Percentiles rank a stretch among this genome's conserved stretches.
Conservation (phyloP, 2,888 invertebrate genomes). For the Papilio elwesi region DNA sequence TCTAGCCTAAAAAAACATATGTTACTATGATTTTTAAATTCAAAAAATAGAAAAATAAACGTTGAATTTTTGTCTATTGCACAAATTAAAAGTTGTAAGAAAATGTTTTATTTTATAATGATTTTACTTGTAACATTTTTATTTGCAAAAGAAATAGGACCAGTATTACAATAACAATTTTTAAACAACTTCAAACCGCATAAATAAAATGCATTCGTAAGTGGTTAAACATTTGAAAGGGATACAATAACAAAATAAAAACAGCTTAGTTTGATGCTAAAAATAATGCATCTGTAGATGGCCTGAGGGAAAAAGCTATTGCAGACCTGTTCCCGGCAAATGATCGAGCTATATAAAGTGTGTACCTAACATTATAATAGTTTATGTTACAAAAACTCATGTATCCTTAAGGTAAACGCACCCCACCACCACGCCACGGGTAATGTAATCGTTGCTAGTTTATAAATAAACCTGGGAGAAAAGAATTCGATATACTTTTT, state of each 20-base stretch:
- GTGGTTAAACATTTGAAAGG: not conserved
- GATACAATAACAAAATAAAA: not conserved
- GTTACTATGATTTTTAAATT: too few relatives aligned
- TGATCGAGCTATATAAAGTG: slow-evolving; percentile 58
- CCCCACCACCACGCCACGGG: slow-evolving; percentile 48
- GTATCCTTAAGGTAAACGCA: slow-evolving; percentile 55
- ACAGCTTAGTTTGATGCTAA: slow-evolving; percentile 20
- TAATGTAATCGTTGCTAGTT: slow-evolving; percentile 49
- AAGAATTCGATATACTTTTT: slow-evolving; percentile 57
- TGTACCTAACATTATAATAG: slow-evolving; percentile 53
- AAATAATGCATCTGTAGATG: slow-evolving; percentile 39
- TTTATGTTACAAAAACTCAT: slow-evolving; percentile 54
- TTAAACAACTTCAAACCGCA: not conserved
- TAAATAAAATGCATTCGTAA: not conserved
- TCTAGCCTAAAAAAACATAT: too few relatives aligned
- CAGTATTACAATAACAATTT: not conserved
- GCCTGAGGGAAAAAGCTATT: slow-evolving; percentile 46
- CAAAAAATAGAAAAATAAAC: too few relatives aligned
- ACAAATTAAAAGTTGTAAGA: too few relatives aligned
- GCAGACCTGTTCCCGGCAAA: slow-evolving; percentile 56
- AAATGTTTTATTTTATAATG: too few relatives aligned
- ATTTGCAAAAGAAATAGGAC: not conserved
- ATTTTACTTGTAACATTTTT: too few relatives aligned
- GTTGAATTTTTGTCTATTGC: too few relatives aligned
- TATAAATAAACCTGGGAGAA: slow-evolving; percentile 55